Evolutionary conservation across 1,140 invertebrate species (phyloP), one percentile per base, ranked within the genome.

Genomic region (Riptortus pedestris): DNA sequence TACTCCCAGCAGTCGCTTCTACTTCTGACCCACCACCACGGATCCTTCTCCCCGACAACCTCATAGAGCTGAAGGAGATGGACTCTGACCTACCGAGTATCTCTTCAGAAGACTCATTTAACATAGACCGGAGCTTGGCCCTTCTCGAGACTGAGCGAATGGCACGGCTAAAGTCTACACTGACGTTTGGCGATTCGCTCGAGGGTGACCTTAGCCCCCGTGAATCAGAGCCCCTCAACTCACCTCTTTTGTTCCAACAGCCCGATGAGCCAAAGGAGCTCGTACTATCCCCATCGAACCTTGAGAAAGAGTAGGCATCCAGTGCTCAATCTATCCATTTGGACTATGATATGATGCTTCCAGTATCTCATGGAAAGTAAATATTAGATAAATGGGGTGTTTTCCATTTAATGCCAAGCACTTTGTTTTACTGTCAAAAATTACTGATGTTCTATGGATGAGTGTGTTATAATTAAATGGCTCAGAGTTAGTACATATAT

Each of bases 141-240:
- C 60, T 66, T 1, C 55, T 65, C 18, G 66, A 64, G 43, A 31
- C 51, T 12, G 67, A 68, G 58, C 20, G 67, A 14, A 60, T 70
- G 16, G 64, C 65, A 0, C 14, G 69, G 48, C 65, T 71, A 4
- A 71, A 70, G 58, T 70, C 69, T 0, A 70, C 70, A 4, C 55
- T 71, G 12, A 71, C 70, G 1, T 71, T 71, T 26, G 67, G 66
- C 18, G 66, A 69, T 22, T 68, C 68, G 26, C 55, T 67, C 1
- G 69, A 68, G 48, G 62, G 61, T 18, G 65, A 69, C 45, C 59
- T 67, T 47, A 60, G 20, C n/a, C 33, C 58, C 33, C 27, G 59
- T 12, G 66, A 67, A 28, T 67, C 66, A 20, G 68, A 69, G 31
- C 29, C 58, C 3, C 52, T 67, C 18, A 60, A 43, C 28, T 60